These are phyloP conservation scores for Flexamia atlantica DNA, from an alignment of 2,888 invertebrate species.

Conservation along the genomic window DNA sequence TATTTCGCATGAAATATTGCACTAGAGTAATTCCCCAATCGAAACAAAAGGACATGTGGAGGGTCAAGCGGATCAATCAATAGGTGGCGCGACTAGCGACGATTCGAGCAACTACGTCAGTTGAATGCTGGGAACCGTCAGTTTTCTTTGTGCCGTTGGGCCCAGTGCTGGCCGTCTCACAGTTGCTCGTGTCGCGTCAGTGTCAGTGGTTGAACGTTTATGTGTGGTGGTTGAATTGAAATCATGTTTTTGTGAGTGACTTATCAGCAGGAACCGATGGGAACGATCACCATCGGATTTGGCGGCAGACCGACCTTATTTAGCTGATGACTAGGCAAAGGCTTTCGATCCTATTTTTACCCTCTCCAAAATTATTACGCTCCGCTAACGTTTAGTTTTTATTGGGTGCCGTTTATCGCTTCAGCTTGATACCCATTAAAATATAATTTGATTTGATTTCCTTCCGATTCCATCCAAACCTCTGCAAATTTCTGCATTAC, in stretches of 20 bases:
- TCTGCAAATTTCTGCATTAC: too few relatives aligned
- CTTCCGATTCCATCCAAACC: background rate
- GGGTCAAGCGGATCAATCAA: background rate
- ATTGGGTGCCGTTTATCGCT: background rate
- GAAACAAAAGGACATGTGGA: too few relatives aligned
- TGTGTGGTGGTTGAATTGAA: slow-evolving; percentile 60
- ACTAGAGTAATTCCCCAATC: too few relatives aligned
- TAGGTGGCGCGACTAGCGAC: slow-evolving; percentile 48
- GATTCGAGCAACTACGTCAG: background rate
- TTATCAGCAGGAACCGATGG: slow-evolving; percentile 31
- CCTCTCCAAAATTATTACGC: slow-evolving; percentile 54
- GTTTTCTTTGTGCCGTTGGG: slow-evolving; percentile 65
- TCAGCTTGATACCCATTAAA: background rate
- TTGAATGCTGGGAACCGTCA: slow-evolving; percentile 63
- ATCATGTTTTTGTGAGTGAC: slow-evolving; percentile 55
- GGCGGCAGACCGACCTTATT: slow-evolving; percentile 28
- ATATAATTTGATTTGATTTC: background rate
- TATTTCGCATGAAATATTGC: too few relatives aligned
- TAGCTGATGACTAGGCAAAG: slow-evolving; percentile 61
- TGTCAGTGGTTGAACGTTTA: slow-evolving; percentile 62
- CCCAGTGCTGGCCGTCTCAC: slow-evolving; percentile 55
- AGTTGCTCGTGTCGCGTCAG: slow-evolving; percentile 56
- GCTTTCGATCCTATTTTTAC: slow-evolving; percentile 59
- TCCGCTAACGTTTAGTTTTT: slow-evolving; percentile 3
- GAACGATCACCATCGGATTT: slow-evolving; percentile 8